Evolutionary conservation across 2,113 vertebrate genomes (phyloP).

Genomic region (Pseudonaja textilis): DNA sequence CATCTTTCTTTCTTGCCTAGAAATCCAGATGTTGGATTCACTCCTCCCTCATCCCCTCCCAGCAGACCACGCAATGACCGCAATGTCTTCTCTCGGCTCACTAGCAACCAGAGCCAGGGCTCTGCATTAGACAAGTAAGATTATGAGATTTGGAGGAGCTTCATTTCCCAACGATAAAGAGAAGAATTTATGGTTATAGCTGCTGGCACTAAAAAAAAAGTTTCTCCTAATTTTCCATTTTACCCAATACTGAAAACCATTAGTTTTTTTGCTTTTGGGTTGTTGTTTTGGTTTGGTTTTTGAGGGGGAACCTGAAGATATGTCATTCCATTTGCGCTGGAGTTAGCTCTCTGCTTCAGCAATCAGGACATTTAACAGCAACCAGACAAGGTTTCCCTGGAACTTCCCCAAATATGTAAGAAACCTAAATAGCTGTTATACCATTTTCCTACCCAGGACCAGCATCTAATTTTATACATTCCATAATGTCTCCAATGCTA

Average conservation of each 20-base stretch:
- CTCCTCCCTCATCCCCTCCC: slow-evolving; percentile 92
- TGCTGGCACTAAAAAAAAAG: neutral
- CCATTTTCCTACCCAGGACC: neutral
- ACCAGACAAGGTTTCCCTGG: neutral
- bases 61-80: slow-evolving; percentile 91
- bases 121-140: slow-evolving; percentile 97
- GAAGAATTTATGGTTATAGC: neutral
- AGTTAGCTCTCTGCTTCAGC: neutral
- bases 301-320: neutral
- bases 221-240: neutral
- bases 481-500: neutral
- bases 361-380: neutral
- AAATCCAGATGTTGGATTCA: slow-evolving; percentile 85
- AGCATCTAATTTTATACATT: neutral
- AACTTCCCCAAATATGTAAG: neutral
- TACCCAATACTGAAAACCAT: neutral
- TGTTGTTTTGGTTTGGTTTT: neutral
- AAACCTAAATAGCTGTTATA: neutral
- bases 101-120: slow-evolving; percentile 91
- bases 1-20: slow-evolving; percentile 65
- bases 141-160: neutral
- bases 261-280: neutral
- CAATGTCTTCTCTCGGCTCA: slow-evolving; percentile 96
- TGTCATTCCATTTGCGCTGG: neutral
- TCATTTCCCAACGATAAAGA: neutral